Conservation (phyloP, 2,797 vertebrate genomes). For the Paratrypauchen microcephalus region DNA sequence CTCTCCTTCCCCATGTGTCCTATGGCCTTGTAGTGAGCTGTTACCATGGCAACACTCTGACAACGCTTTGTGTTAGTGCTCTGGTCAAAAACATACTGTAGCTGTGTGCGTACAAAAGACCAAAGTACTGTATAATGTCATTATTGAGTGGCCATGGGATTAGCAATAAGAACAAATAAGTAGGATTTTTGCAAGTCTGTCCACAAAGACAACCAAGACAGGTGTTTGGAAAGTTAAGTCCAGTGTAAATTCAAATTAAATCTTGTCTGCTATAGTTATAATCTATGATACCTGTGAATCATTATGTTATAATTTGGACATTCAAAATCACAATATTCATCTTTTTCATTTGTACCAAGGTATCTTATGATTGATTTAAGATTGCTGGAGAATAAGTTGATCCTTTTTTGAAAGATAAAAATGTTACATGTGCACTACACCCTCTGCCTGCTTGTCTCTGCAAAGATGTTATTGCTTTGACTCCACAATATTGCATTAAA, state of each 20-base stretch:
- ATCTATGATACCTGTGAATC: no score
- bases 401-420: no score
- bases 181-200: not conserved
- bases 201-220: not conserved
- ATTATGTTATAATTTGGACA: no score
- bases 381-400: no score
- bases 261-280: no score
- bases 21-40: conserved; percentile 39
- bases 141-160: not conserved
- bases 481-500: not conserved
- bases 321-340: no score
- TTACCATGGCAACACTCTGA: conserved; percentile 57
- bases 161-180: not conserved
- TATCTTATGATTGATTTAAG: no score
- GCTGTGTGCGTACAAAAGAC: not conserved
- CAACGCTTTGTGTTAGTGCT: conserved; percentile 31
- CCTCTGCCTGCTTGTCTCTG: not conserved
- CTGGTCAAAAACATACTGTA: conserved; percentile 10
- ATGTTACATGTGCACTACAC: not conserved
- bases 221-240: not conserved
- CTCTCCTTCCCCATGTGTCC: conserved; percentile 40
- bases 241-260: not conserved
- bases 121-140: not conserved
- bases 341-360: no score
- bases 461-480: not conserved